phyloP scores from a whole-genome alignment of 1,140 invertebrate genomes.

The Pantala flavescens region DNA sequence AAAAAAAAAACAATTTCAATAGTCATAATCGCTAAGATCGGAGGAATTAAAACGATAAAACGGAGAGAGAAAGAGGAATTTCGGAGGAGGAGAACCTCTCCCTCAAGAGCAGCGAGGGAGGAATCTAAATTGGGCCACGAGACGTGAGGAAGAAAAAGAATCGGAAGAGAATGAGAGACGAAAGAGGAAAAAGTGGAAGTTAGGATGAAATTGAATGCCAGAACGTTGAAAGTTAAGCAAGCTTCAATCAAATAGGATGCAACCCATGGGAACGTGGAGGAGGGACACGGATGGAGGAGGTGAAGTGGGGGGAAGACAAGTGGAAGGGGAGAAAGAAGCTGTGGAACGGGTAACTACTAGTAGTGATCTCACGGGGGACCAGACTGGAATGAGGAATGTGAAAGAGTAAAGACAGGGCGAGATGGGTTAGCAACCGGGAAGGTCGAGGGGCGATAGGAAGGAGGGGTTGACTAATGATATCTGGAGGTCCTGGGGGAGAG shows the following conservation, averaged over 20 bases:
- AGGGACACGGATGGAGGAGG: neutral
- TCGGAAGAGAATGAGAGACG: neutral
- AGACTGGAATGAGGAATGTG: neutral
- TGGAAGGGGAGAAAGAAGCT: neutral
- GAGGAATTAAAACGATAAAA: too few relatives aligned
- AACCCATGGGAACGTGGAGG: neutral
- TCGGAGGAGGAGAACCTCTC: too few relatives aligned
- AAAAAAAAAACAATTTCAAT: too few relatives aligned
- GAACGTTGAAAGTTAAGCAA: conserved; percentile 1
- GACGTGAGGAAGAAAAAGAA: neutral
- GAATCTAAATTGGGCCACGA: neutral
- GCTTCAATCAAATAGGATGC: conserved; percentile 9
- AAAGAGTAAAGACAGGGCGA: neutral
- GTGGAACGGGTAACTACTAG: neutral
- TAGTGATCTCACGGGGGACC: neutral
- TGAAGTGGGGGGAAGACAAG: neutral
- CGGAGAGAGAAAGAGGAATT: too few relatives aligned
- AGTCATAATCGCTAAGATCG: too few relatives aligned
- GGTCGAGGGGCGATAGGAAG: neutral
- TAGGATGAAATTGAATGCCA: neutral
- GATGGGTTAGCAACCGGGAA: neutral
- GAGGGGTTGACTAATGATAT: neutral
- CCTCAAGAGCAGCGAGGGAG: neutral
- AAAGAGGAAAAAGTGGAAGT: neutral
- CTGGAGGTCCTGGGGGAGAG: neutral